Evolutionary conservation across 2,888 invertebrate genomes (phyloP).

Genomic region (Anthrax anthrax): DNA sequence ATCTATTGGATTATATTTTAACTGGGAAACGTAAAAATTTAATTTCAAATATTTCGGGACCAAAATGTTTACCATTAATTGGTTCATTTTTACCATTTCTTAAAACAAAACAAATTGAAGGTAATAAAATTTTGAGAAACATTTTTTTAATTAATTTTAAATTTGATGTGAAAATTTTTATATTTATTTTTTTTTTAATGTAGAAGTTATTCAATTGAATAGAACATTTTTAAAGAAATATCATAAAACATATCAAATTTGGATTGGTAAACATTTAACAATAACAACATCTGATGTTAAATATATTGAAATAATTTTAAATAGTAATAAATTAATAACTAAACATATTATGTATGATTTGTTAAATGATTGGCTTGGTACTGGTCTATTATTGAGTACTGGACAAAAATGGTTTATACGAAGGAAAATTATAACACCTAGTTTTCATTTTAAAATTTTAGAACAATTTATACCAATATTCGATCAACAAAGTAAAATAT

Average conservation of each 20-base stretch:
- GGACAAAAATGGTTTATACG: slow-evolving; percentile 34
- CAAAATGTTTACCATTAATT: no score
- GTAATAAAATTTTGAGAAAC: no score
- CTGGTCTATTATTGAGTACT: slow-evolving; percentile 24
- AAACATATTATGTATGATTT: slow-evolving; percentile 23
- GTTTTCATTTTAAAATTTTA: slow-evolving; percentile 67
- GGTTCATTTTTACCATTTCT: no score
- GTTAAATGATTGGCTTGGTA: slow-evolving; percentile 25
- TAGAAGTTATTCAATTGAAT: no score
- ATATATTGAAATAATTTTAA: slow-evolving; percentile 21
- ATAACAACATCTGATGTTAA: slow-evolving; percentile 23
- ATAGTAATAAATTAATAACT: slow-evolving; percentile 20
- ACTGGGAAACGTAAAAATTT: no score
- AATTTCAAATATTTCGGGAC: no score
- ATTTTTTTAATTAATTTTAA: not conserved
- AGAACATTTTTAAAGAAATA: slow-evolving; percentile 7
- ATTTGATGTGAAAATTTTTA: no score
- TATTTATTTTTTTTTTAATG: no score
- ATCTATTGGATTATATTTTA: no score
- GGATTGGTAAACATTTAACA: slow-evolving; percentile 14
- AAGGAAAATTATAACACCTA: slow-evolving; percentile 58
- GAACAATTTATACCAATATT: slow-evolving; percentile 58
- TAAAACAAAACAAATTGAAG: no score
- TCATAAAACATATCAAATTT: slow-evolving; percentile 22
- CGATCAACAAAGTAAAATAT: slow-evolving; percentile 42